Percentiles rank a stretch among this genome's conserved stretches.
Evolutionary conservation across 1,140 invertebrate genomes (phyloP).

Genomic region (Ganaspis sp.): DNA sequence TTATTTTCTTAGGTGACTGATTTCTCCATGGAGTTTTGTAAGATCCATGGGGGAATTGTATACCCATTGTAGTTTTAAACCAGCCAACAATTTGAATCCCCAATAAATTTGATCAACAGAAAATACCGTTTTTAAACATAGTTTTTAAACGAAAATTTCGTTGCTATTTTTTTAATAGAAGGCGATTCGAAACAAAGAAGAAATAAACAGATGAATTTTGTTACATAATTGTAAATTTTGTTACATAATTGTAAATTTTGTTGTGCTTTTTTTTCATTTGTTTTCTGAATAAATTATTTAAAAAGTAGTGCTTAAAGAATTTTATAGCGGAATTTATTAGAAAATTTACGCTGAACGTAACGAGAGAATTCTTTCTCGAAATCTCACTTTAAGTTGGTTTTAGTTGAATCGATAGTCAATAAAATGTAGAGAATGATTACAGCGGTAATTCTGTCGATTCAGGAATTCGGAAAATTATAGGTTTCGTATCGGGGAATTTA

Average conservation of each 20-base stretch:
- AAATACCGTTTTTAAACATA: background rate
- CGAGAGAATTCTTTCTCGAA: background rate
- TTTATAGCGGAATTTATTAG: background rate
- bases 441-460: background rate
- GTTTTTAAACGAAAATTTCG: too few species aligned
- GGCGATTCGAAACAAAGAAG: too few species aligned
- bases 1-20: slow-evolving; percentile 3
- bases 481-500: background rate
- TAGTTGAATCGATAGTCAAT: slow-evolving; percentile 15
- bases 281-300: too few species aligned
- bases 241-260: too few species aligned
- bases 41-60: too few species aligned
- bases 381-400: background rate
- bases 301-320: background rate
- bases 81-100: background rate
- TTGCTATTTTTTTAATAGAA: too few species aligned
- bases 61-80: background rate
- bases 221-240: too few species aligned
- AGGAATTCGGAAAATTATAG: background rate
- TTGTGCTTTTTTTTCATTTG: too few species aligned
- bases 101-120: background rate
- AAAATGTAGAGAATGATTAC: background rate
- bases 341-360: background rate
- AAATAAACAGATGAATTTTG: too few species aligned
- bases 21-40: background rate